A percentile compares a stretch with the other conserved stretches of the same genome.
Evolutionary conservation across 2,797 vertebrate genomes (phyloP).

Genomic region (Agapornis canus): DNA sequence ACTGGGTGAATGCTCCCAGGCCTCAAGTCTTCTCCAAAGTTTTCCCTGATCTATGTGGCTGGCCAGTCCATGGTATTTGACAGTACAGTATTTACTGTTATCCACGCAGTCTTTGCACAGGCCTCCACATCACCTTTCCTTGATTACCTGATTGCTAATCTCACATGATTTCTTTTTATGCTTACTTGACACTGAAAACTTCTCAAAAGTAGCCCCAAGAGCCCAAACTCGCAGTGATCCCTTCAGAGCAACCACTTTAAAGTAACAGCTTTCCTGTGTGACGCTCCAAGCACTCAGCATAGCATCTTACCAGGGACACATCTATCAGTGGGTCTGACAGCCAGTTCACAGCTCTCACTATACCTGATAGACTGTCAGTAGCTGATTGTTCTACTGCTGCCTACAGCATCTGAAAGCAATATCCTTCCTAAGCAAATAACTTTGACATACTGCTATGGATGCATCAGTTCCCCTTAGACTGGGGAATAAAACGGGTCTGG

Average conservation of each 20-base stretch:
- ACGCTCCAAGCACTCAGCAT: background rate
- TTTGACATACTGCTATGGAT: background rate
- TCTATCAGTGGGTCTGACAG: background rate
- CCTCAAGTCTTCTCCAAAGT: background rate
- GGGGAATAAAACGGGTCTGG: background rate
- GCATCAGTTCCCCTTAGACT: background rate
- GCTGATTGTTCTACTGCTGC: background rate
- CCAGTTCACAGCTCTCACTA: background rate
- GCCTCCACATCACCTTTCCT: background rate
- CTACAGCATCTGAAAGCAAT: background rate
- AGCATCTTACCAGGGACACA: background rate
- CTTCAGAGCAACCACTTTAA: background rate
- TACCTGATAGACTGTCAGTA: background rate
- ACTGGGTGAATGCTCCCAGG: background rate
- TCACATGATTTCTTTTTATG: background rate
- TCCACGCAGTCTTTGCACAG: background rate
- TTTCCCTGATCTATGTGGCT: background rate
- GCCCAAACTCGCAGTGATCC: background rate
- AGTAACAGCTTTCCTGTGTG: rapidly evolving
- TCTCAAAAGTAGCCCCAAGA: background rate
- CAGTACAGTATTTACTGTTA: background rate
- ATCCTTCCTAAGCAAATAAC: background rate
- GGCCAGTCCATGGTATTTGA: background rate
- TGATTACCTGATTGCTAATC: background rate
- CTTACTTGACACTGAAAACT: background rate